phyloP scores from a whole-genome alignment of 2,797 vertebrate genomes.

The Limosa lapponica region DNA sequence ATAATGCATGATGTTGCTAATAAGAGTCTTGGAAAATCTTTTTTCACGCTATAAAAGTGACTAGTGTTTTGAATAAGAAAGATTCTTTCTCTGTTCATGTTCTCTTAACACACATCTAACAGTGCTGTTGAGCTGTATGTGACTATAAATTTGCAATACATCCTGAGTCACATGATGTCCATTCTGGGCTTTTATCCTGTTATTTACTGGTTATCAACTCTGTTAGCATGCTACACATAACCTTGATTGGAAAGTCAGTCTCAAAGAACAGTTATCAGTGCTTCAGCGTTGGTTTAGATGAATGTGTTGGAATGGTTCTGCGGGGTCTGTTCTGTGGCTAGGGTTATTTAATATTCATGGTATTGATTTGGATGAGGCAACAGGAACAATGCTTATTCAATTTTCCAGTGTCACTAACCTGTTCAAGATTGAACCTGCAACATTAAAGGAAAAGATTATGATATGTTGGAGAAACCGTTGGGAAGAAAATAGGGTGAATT shows the following conservation, averaged over 20 bases:
- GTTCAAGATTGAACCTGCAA: not conserved
- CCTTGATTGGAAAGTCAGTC: conserved; percentile 37
- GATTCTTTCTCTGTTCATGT: conserved; percentile 38
- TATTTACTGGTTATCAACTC: conserved; percentile 3
- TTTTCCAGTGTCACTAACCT: not conserved
- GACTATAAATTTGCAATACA: conserved; percentile 9
- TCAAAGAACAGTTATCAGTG: not conserved
- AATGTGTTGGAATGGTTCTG: not conserved
- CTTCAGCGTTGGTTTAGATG: not conserved
- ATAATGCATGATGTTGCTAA: conserved; percentile 80
- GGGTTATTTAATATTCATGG: conserved; percentile 32
- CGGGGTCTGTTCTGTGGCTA: not conserved
- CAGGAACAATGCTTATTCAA: not conserved
- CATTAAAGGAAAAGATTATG: not conserved
- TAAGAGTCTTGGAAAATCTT: conserved; percentile 75
- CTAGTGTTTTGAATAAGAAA: conserved; percentile 45
- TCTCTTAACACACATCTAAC: conserved; percentile 22
- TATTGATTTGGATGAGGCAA: conserved; percentile 45
- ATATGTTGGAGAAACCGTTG: not conserved
- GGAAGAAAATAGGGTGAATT: not conserved
- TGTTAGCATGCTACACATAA: not conserved
- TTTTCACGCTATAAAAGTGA: conserved; percentile 67
- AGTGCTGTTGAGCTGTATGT: not conserved
- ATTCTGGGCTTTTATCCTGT: conserved; percentile 1
- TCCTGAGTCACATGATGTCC: not conserved